Evolutionary conservation across 1,140 invertebrate genomes (phyloP), one percentile per base, ranked within the genome.

Genomic region (Grapholita molesta): DNA sequence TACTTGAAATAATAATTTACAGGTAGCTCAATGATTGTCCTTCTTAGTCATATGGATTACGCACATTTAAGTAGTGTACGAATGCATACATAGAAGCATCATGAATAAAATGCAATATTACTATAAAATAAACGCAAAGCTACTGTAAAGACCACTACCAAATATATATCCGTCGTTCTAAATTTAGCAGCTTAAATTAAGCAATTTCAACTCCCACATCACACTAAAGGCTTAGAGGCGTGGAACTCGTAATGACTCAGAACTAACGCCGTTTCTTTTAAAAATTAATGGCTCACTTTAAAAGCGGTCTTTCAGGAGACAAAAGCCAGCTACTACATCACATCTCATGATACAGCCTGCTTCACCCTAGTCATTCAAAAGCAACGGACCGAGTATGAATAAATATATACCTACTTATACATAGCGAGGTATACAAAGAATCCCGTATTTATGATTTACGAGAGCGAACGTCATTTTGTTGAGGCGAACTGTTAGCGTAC

Each of bases 381-480:
- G 38, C 77, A 82, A 75, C 70, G 28, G 66, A 78, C 70, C 74
- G 76, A 64, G 73, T 75, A 70, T 72, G 70, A 81, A 79, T 79
- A 84, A 79, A 81, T 76, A 84, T 73, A 81, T 74, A 84, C n/a
- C n/a, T n/a, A n/a, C n/a, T n/a, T 72, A 77, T 21, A 30, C 21
- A 42, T 61, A 67, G 25, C 28, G 66, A 70, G 55, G 30, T 64
- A 65, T 21, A 70, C 48, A 65, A 69, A 35, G 32, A 42, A 38
- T 61, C 5, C 24, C 21, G n/a, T 69, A 64, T 48, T 76, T 76
- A 82, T 82, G 79, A 80, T 84, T 80, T 78, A 83, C 67, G 74
- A 78, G 68, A 53, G 11, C 15, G 65, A 70, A 75, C 71, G 75
- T 84, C 78, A 74, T 75, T 78, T 57, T 11, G 35, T 65, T 66